Conservation (phyloP, 2,797 vertebrate genomes). For the Cirrhinus molitorella region DNA sequence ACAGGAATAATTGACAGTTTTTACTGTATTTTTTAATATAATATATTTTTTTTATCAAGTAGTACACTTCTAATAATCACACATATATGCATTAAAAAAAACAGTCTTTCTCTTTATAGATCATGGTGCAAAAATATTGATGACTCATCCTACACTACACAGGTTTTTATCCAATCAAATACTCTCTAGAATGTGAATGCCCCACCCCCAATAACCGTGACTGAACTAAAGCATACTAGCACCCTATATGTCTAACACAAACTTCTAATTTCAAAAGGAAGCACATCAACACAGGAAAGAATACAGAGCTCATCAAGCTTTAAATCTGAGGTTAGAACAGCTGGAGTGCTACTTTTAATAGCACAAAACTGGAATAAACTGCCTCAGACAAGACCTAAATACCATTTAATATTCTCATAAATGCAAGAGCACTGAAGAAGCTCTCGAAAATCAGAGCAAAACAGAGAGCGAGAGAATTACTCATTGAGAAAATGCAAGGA, state of each 20-base stretch:
- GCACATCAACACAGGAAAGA: not conserved
- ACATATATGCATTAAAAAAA: not conserved
- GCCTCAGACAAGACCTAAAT: not conserved
- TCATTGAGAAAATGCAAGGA: constrained; percentile 43
- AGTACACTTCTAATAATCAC: not conserved
- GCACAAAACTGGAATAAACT: constrained; percentile 6
- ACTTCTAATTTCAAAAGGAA: not conserved
- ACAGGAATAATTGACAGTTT: too few species aligned
- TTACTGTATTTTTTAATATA: too few species aligned
- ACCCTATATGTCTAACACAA: not conserved
- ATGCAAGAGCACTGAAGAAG: not conserved
- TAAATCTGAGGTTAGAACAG: not conserved
- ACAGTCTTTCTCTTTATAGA: not conserved
- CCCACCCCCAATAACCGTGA: not conserved
- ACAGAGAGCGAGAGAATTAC: constrained; percentile 40
- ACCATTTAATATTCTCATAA: not conserved
- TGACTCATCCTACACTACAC: constrained; percentile 1
- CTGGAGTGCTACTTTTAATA: not conserved
- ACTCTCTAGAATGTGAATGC: not conserved
- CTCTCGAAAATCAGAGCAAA: constrained; percentile 23
- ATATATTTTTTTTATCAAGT: too few species aligned
- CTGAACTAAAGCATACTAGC: not conserved
- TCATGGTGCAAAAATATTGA: not conserved
- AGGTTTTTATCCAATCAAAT: not conserved
- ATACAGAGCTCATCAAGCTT: not conserved